Conservation (phyloP, 2,797 vertebrate genomes). For the Smutsia gigantea region DNA sequence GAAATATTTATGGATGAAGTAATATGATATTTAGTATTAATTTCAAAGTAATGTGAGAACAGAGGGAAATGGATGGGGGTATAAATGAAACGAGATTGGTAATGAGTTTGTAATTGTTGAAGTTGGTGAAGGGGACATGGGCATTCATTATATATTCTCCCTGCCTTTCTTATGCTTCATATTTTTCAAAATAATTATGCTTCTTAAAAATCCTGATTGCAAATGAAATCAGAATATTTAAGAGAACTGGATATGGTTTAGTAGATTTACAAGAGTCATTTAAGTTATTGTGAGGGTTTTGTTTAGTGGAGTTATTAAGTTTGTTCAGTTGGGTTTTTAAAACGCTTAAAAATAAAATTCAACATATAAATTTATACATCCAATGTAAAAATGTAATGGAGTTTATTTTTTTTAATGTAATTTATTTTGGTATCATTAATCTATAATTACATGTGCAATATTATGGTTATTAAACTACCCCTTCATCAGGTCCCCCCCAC, state of each 20-base stretch:
- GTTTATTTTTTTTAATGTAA: no score
- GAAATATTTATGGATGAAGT: not conserved
- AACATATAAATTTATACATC: not conserved
- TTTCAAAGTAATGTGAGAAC: constrained; percentile 8
- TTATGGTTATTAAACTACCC: no score
- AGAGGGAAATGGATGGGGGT: not conserved
- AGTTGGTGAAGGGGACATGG: not conserved
- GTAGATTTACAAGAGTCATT: not conserved
- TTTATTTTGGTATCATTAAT: no score
- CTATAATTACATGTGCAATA: no score
- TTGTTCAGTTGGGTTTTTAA: not conserved
- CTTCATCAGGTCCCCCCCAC: no score
- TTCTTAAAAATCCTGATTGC: not conserved
- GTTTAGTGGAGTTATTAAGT: not conserved
- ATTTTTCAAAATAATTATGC: not conserved
- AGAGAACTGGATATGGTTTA: not conserved
- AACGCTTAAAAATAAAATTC: constrained; percentile 33
- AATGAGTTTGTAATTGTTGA: not conserved
- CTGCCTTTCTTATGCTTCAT: not conserved
- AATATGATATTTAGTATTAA: not conserved
- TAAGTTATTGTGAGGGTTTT: not conserved
- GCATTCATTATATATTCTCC: not conserved
- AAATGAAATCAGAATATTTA: constrained; percentile 13
- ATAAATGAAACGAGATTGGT: not conserved
- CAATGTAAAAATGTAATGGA: not conserved